phyloP scores from a whole-genome alignment of 2,888 invertebrate species.

The Parthenolecanium corni region DNA sequence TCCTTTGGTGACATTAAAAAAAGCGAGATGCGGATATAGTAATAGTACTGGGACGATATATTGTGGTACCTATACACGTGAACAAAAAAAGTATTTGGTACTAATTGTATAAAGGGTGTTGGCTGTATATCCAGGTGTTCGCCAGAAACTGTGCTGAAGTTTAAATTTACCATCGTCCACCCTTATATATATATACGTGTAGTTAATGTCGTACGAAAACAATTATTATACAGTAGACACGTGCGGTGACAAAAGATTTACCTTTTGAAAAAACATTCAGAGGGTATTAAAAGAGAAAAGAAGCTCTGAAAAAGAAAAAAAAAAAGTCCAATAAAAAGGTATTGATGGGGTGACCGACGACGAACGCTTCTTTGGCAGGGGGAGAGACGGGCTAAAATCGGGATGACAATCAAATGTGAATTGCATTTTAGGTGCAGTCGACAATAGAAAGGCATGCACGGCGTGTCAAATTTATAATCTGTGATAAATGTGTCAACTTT shows the following conservation, averaged over 20 bases:
- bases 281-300: not conserved
- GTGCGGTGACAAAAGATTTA: constrained; percentile 25
- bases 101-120: constrained; percentile 11
- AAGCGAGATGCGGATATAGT: not conserved
- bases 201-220: constrained; percentile 27
- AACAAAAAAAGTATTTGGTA: not conserved
- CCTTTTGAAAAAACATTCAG: not conserved
- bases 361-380: constrained; percentile 1
- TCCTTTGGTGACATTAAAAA: too few relatives aligned
- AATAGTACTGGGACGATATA: not conserved
- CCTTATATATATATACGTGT: too few relatives aligned
- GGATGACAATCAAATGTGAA: constrained; percentile 17
- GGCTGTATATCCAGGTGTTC: constrained; percentile 16
- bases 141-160: constrained; percentile 11
- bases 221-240: constrained; percentile 25
- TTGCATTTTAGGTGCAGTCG: not conserved
- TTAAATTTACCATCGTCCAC: constrained; percentile 15
- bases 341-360: constrained; percentile 9
- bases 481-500: constrained; percentile 23
- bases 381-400: not conserved
- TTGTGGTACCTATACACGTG: not conserved
- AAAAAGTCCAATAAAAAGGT: not conserved
- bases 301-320: not conserved
- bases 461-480: constrained; percentile 17
- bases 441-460: constrained; percentile 10